These are phyloP conservation scores for Eilema sororculum DNA, from an alignment of 2,888 invertebrate species.

Conservation along the genomic window DNA sequence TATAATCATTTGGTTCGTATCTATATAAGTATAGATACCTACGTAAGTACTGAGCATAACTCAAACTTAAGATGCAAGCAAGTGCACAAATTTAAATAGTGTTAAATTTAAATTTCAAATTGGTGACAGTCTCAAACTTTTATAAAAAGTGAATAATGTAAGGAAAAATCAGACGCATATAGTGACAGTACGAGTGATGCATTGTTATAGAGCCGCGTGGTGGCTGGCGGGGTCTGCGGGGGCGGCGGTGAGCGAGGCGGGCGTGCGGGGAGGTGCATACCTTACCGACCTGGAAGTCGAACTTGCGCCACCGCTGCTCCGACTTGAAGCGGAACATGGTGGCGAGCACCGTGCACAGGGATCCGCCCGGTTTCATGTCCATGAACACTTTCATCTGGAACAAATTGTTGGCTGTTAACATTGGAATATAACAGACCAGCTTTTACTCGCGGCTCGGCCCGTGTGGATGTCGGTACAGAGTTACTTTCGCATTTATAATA, in stretches of 20 bases:
- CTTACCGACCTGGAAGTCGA: slow-evolving; percentile 96
- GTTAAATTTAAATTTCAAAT: background rate
- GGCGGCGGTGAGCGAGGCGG: slow-evolving; percentile 73
- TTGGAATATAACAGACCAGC: background rate
- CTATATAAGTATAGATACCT: background rate
- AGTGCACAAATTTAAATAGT: background rate
- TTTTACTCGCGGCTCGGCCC: no score
- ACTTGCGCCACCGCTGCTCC: slow-evolving; percentile 98
- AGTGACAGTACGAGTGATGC: slow-evolving; percentile 56
- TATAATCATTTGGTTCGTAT: background rate
- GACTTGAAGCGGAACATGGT: slow-evolving; percentile 98
- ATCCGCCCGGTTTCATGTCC: slow-evolving; percentile 97
- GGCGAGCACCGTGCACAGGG: slow-evolving; percentile 96
- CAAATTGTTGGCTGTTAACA: background rate
- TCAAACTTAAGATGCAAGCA: background rate
- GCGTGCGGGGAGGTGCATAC: slow-evolving; percentile 86
- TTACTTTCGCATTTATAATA: no score
- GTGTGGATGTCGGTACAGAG: no score
- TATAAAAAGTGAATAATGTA: background rate
- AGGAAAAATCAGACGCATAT: slow-evolving; percentile 47
- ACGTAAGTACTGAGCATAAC: no score
- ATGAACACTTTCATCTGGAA: slow-evolving; percentile 96
- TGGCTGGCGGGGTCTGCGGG: slow-evolving; percentile 59
- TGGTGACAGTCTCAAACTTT: background rate
- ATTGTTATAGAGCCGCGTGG: slow-evolving; percentile 68